phyloP scores from a whole-genome alignment of 2,797 vertebrate species.

The Ciconia nigra region DNA sequence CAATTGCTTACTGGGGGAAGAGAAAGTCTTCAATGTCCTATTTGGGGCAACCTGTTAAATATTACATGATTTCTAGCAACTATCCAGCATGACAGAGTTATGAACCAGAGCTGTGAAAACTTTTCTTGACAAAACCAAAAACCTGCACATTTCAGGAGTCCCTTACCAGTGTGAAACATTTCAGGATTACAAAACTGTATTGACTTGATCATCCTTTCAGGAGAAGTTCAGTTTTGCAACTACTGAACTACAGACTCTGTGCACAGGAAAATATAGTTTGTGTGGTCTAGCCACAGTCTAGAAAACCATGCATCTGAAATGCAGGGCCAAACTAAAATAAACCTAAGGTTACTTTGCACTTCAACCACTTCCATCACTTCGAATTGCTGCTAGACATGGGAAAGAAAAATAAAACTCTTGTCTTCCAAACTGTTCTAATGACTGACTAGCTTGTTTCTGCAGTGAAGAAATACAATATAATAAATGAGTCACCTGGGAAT shows the following conservation, averaged over 20 bases:
- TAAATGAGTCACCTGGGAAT: conserved; percentile 56
- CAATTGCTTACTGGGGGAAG: neutral
- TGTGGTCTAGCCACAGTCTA: neutral
- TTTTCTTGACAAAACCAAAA: neutral
- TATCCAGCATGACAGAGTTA: neutral
- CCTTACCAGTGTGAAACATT: neutral
- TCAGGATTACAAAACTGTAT: neutral
- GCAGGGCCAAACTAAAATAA: neutral
- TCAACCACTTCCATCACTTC: neutral
- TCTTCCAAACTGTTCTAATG: neutral
- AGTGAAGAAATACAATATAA: conserved; percentile 11
- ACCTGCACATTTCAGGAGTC: neutral
- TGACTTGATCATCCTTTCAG: neutral
- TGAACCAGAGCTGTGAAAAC: neutral
- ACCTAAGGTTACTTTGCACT: neutral
- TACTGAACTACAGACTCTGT: neutral
- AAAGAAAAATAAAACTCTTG: neutral
- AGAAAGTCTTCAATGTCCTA: neutral
- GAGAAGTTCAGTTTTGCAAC: neutral
- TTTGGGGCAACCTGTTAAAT: neutral
- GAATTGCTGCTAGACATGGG: neutral
- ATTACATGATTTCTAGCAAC: neutral
- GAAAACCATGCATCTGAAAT: neutral
- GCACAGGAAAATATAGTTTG: neutral
- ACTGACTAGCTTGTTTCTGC: conserved; percentile 3